These are phyloP conservation scores for Liasis olivaceus DNA, from an alignment of 2,797 vertebrate species.

Conservation along the genomic window DNA sequence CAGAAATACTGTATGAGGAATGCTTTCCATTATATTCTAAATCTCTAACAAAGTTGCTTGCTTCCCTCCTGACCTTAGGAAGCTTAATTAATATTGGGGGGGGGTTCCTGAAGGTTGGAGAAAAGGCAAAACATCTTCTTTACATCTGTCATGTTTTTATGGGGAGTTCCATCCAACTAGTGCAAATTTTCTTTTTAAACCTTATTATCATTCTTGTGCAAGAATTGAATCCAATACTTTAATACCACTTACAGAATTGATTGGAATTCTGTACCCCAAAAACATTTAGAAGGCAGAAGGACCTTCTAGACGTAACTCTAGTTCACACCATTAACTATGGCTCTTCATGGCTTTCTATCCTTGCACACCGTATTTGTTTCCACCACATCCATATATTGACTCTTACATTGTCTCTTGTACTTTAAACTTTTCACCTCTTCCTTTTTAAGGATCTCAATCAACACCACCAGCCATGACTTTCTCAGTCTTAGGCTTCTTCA, in stretches of 20 bases:
- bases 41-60: not conserved
- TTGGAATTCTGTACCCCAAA: too few species aligned
- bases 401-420: too few species aligned
- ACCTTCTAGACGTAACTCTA: too few species aligned
- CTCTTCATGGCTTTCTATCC: too few species aligned
- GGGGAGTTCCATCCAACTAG: not conserved
- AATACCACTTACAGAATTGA: not conserved
- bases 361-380: too few species aligned
- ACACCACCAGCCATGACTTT: too few species aligned
- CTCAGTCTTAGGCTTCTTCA: too few species aligned
- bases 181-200: not conserved
- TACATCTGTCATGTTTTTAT: not conserved
- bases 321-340: too few species aligned
- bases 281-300: too few species aligned
- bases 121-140: not conserved
- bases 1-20: not conserved
- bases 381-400: too few species aligned
- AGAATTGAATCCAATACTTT: not conserved
- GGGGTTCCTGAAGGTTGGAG: not conserved
- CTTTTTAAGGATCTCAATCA: too few species aligned
- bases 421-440: too few species aligned
- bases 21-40: not conserved
- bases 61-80: not conserved
- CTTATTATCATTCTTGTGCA: not conserved
- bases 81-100: not conserved